These are phyloP conservation scores for Edolisoma coerulescens DNA, from an alignment of 2,113 vertebrate genomes.

Conservation along the genomic window DNA sequence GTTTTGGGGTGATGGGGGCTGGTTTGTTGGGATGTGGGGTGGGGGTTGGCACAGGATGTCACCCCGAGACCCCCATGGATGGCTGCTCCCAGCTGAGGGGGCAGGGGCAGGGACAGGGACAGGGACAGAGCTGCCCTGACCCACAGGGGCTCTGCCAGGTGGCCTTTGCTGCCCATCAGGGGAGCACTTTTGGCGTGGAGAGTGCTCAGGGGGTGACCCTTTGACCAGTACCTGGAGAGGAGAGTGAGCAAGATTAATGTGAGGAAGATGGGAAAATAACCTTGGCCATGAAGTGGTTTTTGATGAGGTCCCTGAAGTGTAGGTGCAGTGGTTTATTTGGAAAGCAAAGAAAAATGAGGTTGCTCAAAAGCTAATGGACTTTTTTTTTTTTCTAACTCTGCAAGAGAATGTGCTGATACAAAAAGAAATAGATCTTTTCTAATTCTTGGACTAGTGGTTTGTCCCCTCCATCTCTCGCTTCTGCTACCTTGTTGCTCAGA, in stretches of 20 bases:
- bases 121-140: not conserved
- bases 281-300: not conserved
- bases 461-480: slow-evolving; percentile 42
- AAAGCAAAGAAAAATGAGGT: slow-evolving; percentile 70
- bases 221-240: not conserved
- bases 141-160: not conserved
- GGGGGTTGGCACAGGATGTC: not conserved
- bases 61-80: not conserved
- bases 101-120: not conserved
- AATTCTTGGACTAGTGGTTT: slow-evolving; percentile 59
- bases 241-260: not conserved
- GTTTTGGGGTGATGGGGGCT: not conserved
- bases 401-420: slow-evolving; percentile 62
- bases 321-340: slow-evolving; percentile 64
- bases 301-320: not conserved
- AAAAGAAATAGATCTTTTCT: slow-evolving; percentile 65
- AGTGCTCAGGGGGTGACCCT: not conserved
- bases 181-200: not conserved
- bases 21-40: not conserved
- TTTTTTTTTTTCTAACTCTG: not conserved
- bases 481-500: slow-evolving; percentile 11
- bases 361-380: slow-evolving; percentile 60
- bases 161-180: not conserved
- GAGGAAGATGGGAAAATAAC: not conserved
- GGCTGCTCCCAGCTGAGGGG: not conserved